Evolutionary conservation across 1,140 invertebrate species (phyloP).

Genomic region (Camponotus pennsylvanicus): DNA sequence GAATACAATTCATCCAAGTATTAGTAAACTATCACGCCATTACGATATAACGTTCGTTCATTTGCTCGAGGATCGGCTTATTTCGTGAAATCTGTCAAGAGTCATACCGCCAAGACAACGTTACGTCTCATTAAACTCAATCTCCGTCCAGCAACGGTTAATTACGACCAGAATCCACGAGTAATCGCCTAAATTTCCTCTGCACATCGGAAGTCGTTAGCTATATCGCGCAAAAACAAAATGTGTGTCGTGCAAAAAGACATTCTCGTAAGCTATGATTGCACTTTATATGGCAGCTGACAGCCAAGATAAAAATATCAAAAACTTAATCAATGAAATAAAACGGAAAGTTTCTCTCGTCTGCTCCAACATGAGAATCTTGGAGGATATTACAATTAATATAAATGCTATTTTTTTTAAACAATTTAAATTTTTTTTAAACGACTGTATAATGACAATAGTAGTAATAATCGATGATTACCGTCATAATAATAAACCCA

Average conservation of each 20-base stretch:
- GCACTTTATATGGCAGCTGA: neutral
- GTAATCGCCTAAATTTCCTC: slow-evolving; percentile 49
- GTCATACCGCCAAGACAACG: neutral
- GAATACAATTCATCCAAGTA: too few species aligned
- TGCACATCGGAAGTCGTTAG: slow-evolving; percentile 41
- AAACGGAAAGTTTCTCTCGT: neutral
- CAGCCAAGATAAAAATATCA: slow-evolving; percentile 2
- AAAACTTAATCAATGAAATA: slow-evolving; percentile 5
- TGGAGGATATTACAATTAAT: neutral
- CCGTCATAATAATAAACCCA: neutral
- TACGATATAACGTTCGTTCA: neutral
- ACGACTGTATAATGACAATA: neutral
- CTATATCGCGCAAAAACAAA: slow-evolving; percentile 6
- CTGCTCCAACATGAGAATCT: neutral
- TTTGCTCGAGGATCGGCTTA: neutral
- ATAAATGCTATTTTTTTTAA: neutral
- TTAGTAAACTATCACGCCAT: neutral
- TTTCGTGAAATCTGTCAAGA: slow-evolving; percentile 32
- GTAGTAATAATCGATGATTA: neutral
- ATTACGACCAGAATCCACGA: slow-evolving; percentile 44
- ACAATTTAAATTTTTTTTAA: neutral
- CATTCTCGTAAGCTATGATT: neutral
- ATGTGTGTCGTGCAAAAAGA: neutral
- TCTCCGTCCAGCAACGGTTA: slow-evolving; percentile 36
- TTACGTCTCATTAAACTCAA: slow-evolving; percentile 50